phyloP scores from a whole-genome alignment of 1,140 invertebrate species.

The Leptinotarsa undecemlineata region DNA sequence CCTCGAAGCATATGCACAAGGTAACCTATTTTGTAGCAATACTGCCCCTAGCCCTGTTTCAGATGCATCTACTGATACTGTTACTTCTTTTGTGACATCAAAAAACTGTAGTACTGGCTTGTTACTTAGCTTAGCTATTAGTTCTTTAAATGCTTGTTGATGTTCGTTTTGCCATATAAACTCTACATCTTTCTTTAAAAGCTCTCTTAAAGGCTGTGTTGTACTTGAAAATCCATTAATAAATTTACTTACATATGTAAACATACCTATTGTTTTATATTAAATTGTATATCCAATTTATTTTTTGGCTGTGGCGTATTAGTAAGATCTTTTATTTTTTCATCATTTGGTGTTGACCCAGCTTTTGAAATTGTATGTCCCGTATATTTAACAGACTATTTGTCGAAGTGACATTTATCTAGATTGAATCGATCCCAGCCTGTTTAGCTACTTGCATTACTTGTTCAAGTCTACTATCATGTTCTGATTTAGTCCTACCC shows the following conservation, averaged over 20 bases:
- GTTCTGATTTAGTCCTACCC: slow-evolving; percentile 24
- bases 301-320: too few relatives aligned
- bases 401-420: slow-evolving; percentile 44
- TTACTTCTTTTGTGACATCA: slow-evolving; percentile 30
- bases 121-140: slow-evolving; percentile 45
- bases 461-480: slow-evolving; percentile 8
- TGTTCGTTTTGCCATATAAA: slow-evolving; percentile 52
- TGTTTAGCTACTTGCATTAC: slow-evolving; percentile 38
- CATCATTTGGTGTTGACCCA: too few relatives aligned
- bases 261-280: too few relatives aligned
- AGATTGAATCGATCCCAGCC: slow-evolving; percentile 44
- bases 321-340: too few relatives aligned
- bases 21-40: slow-evolving; percentile 49
- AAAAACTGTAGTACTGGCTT: slow-evolving; percentile 44
- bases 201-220: slow-evolving; percentile 38
- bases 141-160: slow-evolving; percentile 39
- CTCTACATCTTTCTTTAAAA: slow-evolving; percentile 47
- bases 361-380: slow-evolving; percentile 17
- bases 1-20: slow-evolving; percentile 51
- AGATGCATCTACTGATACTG: slow-evolving; percentile 48
- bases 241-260: slow-evolving; percentile 37
- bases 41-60: slow-evolving; percentile 50
- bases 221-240: slow-evolving; percentile 38
- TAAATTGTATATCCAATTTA: slow-evolving; percentile 46
- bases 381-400: slow-evolving; percentile 20